Evolutionary conservation across 2,113 vertebrate species (phyloP).

Genomic region (Sander lucioperca): DNA sequence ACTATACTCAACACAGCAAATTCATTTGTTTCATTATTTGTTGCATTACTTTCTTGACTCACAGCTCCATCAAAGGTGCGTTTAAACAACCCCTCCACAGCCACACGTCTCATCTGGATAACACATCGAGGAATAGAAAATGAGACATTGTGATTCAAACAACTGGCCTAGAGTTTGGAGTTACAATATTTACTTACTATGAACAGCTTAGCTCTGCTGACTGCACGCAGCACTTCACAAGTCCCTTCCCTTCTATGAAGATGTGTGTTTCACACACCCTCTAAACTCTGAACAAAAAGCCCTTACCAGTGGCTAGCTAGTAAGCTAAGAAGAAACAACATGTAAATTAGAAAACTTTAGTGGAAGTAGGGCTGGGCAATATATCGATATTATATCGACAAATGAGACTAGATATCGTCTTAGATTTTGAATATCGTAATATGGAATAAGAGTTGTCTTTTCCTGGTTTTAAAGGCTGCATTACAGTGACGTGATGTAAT

Average conservation of each 20-base stretch:
- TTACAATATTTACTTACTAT: not conserved
- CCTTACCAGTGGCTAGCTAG: not conserved
- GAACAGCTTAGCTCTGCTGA: not conserved
- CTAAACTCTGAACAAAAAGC: not conserved
- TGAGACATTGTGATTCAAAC: not conserved
- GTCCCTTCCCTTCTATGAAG: not conserved
- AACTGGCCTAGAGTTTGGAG: not conserved
- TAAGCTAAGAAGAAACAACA: not conserved
- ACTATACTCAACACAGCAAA: not conserved
- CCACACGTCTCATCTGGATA: not conserved
- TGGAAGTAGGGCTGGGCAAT: too few relatives aligned
- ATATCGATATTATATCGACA: too few relatives aligned
- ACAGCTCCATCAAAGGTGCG: not conserved
- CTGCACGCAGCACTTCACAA: not conserved
- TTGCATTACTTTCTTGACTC: not conserved
- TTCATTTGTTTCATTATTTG: constrained; percentile 10
- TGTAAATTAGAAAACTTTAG: too few relatives aligned
- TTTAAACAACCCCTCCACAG: constrained; percentile 9
- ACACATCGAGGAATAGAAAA: constrained; percentile 17
- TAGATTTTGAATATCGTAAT: too few relatives aligned
- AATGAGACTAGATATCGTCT: too few relatives aligned
- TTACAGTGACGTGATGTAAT: too few relatives aligned
- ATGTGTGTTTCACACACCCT: not conserved
- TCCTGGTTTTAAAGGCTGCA: too few relatives aligned
- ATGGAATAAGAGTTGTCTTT: too few relatives aligned